Base-by-base conservation (phyloP, 2,888 invertebrate species). In the Caenorhabditis virilis region DNA sequence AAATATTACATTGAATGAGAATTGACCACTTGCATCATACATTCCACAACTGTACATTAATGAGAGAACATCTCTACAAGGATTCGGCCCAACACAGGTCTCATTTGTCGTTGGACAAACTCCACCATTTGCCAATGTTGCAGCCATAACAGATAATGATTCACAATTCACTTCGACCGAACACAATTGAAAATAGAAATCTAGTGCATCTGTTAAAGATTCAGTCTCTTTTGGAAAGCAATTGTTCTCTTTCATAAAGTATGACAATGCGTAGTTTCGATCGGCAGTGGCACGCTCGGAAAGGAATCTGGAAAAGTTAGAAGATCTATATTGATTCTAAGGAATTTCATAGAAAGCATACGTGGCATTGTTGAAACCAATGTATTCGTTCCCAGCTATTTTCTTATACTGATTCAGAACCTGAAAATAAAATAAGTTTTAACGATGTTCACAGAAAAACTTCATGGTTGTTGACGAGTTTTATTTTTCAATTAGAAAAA, bases 31-130 rank as follows among this genome's bases (percentile, higher is more conserved):
- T 18, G 60, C 70, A 50, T 75, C 75, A 39, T 75, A 75, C 75
- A 75, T 95, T 74, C 95, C 91, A 83, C 95, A 97, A 70, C 94
- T 94, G 85, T 95, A 93, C 97, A 97, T 97, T 69, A 97, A 87
- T 11, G 95, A 94, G 33, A 97, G 87, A 0, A 95, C 94, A 85
- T 97, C 86, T 93, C 93, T 95, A 95, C 97, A 74, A 94, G 87
- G 30, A 92, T 58, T 1, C 93, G 91, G 72, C 20, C 57, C 64
- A 27, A 81, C 73, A 69, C 78, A 74, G 20, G 69, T 63, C 46
- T 81, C 80, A 16, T 74, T 75, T 13, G 81, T 80, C 5, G 76
- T 62, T 4, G 81, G 81, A 52, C 81, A 81, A 2, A 80, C 80
- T 13, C 80, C 79, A 26, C 95, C 95, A 82, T 97, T 97, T 0